Base-by-base conservation (phyloP, 2,113 vertebrate genomes). In the Pangasianodon hypophthalmus region DNA sequence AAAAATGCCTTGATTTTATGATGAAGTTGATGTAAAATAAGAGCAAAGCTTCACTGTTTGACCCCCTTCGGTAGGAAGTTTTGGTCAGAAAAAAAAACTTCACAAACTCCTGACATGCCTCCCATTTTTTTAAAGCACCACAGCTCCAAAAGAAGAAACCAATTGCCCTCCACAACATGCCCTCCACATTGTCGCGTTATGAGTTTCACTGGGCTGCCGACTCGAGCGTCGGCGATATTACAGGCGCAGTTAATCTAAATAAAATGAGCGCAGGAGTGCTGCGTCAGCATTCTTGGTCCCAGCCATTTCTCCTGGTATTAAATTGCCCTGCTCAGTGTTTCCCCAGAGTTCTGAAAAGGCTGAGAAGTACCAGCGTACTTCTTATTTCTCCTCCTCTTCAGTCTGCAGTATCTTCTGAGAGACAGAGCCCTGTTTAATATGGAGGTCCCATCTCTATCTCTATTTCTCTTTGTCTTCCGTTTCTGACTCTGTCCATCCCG, bases 221-320 rank as follows among this genome's bases (percentile, higher is more conserved):
- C 91, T 91, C 92, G 90, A 93, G 92, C 89, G 89, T 92, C 92
- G 90, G 93, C 93, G 94, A 93, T 94, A 94, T 95, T 93, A 94
- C 88, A 92, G 88, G 93, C 89, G 77, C 93, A 93, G 93, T 95
- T 96, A 91, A 95, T 95, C 94, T 95, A 94, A 94, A 95, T 96
- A 95, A 95, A 94, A 95, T 94, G 92, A 94, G 93, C 93, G 92
- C 91, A 90, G 91, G 77, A 88, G 85, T 94, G 94, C 94, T 91
- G 91, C 87, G 93, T 96, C 95, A 96, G 95, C 94, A 94, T 93
- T 94, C 86, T 92, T 90, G 32, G 37, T 92, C 88, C 90, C 71
- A 88, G 93, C 87, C 64, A 93, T 94, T 87, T 92, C 91, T 93
- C 85, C 90, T 94, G 93, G 94, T 93, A 94, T 94, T 93, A 95